Conservation (phyloP, 2,888 invertebrate genomes). For the Keiferia lycopersicella region DNA sequence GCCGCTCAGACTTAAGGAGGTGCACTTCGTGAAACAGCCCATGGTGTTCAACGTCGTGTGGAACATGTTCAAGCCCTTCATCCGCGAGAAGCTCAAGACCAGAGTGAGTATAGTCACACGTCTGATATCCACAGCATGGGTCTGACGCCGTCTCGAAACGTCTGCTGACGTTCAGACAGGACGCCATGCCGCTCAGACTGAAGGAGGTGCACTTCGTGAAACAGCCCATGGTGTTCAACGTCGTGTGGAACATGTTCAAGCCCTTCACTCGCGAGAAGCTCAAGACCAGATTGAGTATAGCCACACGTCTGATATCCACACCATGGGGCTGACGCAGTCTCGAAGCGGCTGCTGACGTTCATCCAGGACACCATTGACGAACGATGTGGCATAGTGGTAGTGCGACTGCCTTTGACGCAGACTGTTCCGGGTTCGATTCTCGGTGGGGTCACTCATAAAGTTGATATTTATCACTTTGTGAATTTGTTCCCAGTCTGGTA, state of each 20-base stretch:
- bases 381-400: neutral
- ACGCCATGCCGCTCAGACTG: constrained; percentile 91
- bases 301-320: neutral
- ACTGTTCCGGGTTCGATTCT: too few species aligned
- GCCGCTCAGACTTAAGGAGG: constrained; percentile 91
- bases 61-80: constrained; percentile 91
- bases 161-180: constrained; percentile 90
- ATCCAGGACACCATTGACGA: constrained; percentile 89
- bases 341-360: constrained; percentile 88
- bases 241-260: constrained; percentile 92
- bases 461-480: too few species aligned
- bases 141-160: constrained; percentile 87
- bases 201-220: constrained; percentile 94
- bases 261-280: constrained; percentile 91
- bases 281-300: constrained; percentile 85
- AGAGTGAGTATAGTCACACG: constrained; percentile 82
- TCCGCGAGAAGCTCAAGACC: constrained; percentile 88
- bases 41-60: constrained; percentile 92
- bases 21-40: constrained; percentile 93
- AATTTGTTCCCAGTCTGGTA: too few species aligned
- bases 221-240: constrained; percentile 91
- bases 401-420: neutral
- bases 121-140: neutral
- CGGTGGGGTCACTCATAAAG: too few species aligned
- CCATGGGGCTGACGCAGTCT: constrained; percentile 87